Percentiles rank a stretch among this genome's conserved stretches.
These are phyloP conservation scores for Himalopsyche phryganea DNA, from an alignment of 1,140 invertebrate genomes.

Conservation along the genomic window DNA sequence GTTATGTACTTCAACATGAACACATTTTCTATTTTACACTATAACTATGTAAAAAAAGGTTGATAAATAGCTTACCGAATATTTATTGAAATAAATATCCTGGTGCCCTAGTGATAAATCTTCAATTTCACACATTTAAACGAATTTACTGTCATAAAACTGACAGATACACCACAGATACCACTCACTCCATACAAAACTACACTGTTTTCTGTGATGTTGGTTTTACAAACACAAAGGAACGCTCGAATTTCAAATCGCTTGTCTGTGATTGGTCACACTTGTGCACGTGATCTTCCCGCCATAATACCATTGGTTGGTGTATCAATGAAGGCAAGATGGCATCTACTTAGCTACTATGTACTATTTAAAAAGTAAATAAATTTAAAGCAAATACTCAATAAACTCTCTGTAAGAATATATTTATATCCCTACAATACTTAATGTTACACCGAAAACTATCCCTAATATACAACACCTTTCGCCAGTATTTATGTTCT, in stretches of 20 bases:
- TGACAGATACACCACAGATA: constrained; percentile 53
- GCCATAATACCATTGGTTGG: constrained; percentile 40
- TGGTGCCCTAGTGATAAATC: constrained; percentile 51
- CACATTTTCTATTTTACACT: constrained; percentile 13
- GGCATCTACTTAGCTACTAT: constrained; percentile 7
- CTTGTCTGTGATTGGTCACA: constrained; percentile 43
- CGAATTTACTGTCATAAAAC: constrained; percentile 50
- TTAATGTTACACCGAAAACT: background rate
- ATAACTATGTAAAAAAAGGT: constrained; percentile 1
- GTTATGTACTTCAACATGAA: constrained; percentile 20
- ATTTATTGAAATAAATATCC: constrained; percentile 55
- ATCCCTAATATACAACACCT: background rate
- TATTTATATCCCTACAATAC: background rate
- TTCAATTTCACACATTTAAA: constrained; percentile 54
- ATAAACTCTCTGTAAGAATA: background rate
- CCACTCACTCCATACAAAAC: constrained; percentile 36
- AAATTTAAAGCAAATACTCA: constrained; percentile 7
- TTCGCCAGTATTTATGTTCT: background rate
- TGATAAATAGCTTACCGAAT: constrained; percentile 46
- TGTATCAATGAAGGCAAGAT: constrained; percentile 18
- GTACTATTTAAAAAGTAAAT: constrained; percentile 3
- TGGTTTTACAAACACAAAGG: constrained; percentile 43
- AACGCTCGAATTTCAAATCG: constrained; percentile 37
- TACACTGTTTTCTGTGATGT: constrained; percentile 25
- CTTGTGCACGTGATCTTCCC: constrained; percentile 43